These are phyloP conservation scores for Melipona bicolor DNA, from an alignment of 2,888 invertebrate genomes.

Conservation along the genomic window DNA sequence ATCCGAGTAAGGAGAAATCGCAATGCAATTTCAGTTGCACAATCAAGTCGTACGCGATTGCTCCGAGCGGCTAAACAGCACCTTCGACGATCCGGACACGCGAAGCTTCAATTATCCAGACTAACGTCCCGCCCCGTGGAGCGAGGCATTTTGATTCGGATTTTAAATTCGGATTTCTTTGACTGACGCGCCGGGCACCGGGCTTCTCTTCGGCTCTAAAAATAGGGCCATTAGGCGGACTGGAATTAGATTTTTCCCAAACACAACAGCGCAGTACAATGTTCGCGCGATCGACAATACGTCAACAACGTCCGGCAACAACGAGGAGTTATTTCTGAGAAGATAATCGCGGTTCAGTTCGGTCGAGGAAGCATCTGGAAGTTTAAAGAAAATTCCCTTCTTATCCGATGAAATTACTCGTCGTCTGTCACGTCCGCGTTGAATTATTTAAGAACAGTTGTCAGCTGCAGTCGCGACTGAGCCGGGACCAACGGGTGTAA, in stretches of 20 bases:
- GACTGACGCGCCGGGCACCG: too few species aligned
- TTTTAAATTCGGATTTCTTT: background rate
- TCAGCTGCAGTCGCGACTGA: slow-evolving; percentile 12
- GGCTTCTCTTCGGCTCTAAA: background rate
- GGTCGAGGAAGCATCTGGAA: background rate
- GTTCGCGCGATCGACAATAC: background rate
- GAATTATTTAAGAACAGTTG: slow-evolving; percentile 23
- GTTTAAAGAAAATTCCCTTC: background rate
- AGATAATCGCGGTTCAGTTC: background rate
- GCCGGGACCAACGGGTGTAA: background rate
- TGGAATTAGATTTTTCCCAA: background rate
- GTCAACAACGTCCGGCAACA: background rate
- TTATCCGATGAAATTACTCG: slow-evolving; percentile 30
- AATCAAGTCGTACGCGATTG: background rate
- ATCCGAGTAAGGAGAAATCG: background rate
- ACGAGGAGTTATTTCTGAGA: background rate
- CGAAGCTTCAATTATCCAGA: background rate
- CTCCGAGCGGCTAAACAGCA: background rate
- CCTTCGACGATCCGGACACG: slow-evolving; percentile 16
- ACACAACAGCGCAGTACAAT: background rate
- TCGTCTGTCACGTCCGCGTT: slow-evolving; percentile 20
- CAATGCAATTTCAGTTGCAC: background rate
- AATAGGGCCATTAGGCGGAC: background rate
- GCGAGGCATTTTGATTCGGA: background rate
- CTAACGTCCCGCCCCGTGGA: background rate